Conservation (phyloP, 2,113 vertebrate genomes). For the Phaethornis superciliosus region DNA sequence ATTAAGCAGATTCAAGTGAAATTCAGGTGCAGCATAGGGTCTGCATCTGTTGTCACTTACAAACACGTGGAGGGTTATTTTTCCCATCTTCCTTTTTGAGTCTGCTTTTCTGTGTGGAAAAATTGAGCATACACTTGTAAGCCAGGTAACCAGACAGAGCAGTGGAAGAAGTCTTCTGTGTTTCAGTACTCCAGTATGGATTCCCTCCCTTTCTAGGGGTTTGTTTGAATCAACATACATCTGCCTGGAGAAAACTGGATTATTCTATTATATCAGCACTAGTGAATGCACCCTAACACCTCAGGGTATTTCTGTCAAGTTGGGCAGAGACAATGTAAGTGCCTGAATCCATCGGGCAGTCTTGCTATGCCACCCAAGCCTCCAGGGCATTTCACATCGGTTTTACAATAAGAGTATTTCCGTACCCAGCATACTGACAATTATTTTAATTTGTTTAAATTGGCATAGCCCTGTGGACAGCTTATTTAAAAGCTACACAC, state of each 20-base stretch:
- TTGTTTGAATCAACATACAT: background rate
- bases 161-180: background rate
- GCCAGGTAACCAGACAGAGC: background rate
- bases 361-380: conserved; percentile 33
- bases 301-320: conserved; percentile 20
- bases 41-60: background rate
- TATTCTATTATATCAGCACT: background rate
- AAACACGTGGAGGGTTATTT: background rate
- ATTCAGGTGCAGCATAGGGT: background rate
- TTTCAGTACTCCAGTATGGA: background rate
- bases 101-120: background rate
- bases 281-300: background rate
- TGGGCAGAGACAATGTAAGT: background rate
- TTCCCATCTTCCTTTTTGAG: background rate
- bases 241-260: background rate
- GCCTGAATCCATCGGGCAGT: background rate
- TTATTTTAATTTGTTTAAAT: conserved; percentile 72
- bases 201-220: background rate
- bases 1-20: background rate
- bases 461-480: conserved; percentile 56
- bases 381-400: conserved; percentile 29
- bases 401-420: conserved; percentile 54
- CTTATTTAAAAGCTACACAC: conserved; percentile 68
- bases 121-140: background rate
- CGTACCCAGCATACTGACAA: conserved; percentile 61